Percentiles rank a stretch among this genome's conserved stretches.
phyloP scores from a whole-genome alignment of 2,888 invertebrate species.

The Acanthoscelides obtectus region DNA sequence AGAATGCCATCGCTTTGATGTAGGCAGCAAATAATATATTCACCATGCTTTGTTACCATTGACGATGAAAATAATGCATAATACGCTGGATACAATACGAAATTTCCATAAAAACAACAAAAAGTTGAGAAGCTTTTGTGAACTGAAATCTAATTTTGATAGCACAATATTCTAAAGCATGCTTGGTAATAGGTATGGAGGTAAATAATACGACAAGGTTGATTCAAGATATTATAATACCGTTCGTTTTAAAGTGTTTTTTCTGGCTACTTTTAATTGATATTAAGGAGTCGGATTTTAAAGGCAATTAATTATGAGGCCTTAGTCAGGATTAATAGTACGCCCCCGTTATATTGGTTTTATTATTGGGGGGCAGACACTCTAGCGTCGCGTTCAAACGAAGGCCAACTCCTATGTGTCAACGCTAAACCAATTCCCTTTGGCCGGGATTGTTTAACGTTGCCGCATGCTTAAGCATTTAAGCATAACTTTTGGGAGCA shows the following conservation, averaged over 20 bases:
- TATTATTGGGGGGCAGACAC: too few species aligned
- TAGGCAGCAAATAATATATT: background rate
- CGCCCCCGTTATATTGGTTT: too few species aligned
- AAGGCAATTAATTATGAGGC: too few species aligned
- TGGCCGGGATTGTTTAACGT: too few species aligned
- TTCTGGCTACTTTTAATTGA: background rate
- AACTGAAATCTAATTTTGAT: background rate
- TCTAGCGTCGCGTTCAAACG: too few species aligned
- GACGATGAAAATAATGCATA: background rate
- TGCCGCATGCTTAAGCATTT: too few species aligned
- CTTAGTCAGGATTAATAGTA: too few species aligned
- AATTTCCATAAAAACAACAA: background rate
- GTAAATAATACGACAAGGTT: background rate
- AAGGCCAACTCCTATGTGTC: too few species aligned
- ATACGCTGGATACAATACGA: background rate
- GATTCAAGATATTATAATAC: background rate
- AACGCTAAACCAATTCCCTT: too few species aligned
- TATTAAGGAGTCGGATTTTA: background rate
- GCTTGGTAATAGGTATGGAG: background rate
- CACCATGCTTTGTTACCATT: background rate
- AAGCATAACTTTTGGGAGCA: too few species aligned
- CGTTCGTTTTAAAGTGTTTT: background rate
- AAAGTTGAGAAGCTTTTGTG: background rate
- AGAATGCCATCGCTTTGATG: background rate
- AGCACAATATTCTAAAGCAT: background rate